These are phyloP conservation scores for Cyanoliseus patagonus DNA, from an alignment of 2,113 vertebrate species.

Conservation along the genomic window DNA sequence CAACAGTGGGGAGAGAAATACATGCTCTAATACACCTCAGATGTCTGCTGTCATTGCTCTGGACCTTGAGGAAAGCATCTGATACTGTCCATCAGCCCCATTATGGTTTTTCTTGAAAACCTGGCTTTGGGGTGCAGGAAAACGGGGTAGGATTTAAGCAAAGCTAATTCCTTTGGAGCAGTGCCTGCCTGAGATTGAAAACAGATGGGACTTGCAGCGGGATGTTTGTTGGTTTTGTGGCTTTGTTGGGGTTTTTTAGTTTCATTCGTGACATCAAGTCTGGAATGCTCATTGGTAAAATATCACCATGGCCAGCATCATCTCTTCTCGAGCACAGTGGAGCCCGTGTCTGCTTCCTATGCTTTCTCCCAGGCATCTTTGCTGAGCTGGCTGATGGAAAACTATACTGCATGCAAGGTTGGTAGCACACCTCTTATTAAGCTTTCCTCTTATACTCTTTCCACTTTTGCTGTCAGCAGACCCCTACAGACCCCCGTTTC, in stretches of 20 bases:
- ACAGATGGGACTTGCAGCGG: background rate
- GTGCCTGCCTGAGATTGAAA: background rate
- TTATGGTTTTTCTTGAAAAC: background rate
- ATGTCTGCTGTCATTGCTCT: background rate
- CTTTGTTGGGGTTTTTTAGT: background rate
- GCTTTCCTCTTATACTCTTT: background rate
- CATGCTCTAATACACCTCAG: background rate
- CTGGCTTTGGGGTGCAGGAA: background rate
- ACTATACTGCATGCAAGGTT: background rate
- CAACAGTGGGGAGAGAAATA: background rate
- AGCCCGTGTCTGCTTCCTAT: background rate
- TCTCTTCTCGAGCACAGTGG: background rate
- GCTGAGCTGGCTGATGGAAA: background rate
- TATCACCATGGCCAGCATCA: background rate
- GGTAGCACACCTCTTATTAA: background rate
- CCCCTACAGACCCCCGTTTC: background rate
- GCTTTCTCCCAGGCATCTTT: background rate
- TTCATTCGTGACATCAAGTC: slow-evolving; percentile 9
- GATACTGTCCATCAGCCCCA: background rate
- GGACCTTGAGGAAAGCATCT: slow-evolving; percentile 14
- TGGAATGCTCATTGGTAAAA: background rate
- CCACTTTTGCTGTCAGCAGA: background rate
- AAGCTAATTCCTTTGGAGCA: slow-evolving; percentile 8
- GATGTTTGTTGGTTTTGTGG: slow-evolving; percentile 52
- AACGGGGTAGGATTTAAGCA: background rate